phyloP scores from a whole-genome alignment of 2,797 vertebrate genomes.

The Cygnus olor region DNA sequence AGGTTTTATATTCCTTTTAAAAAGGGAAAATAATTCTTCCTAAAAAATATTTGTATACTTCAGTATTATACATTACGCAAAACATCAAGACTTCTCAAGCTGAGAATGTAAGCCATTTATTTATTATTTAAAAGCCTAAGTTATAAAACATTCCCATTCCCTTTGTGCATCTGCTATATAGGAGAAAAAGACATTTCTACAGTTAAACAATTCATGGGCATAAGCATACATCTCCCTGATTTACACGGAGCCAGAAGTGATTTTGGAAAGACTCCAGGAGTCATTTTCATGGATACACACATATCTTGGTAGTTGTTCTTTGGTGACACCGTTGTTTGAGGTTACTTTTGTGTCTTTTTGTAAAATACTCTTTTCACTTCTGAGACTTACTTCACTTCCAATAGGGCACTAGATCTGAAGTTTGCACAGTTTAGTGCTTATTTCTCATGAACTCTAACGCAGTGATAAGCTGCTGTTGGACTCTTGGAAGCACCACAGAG shows the following conservation, averaged over 20 bases:
- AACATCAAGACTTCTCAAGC: constrained; percentile 45
- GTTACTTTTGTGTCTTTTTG: background rate
- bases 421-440: background rate
- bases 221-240: background rate
- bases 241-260: background rate
- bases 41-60: constrained; percentile 16
- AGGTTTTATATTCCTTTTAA: constrained; percentile 32
- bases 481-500: background rate
- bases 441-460: background rate
- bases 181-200: constrained; percentile 12
- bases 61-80: background rate
- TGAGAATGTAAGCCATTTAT: constrained; percentile 46
- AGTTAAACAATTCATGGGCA: constrained; percentile 50
- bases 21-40: constrained; percentile 24
- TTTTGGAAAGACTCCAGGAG: constrained; percentile 8
- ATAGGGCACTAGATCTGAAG: background rate
- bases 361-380: background rate
- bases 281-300: background rate
- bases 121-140: constrained; percentile 65
- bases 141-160: constrained; percentile 58
- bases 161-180: constrained; percentile 28
- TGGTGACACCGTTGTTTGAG: background rate
- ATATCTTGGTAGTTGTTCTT: background rate
- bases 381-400: background rate
- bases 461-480: background rate